Base-by-base conservation (phyloP, 2,113 vertebrate species). In the Brachyhypopomus gauderio region DNA sequence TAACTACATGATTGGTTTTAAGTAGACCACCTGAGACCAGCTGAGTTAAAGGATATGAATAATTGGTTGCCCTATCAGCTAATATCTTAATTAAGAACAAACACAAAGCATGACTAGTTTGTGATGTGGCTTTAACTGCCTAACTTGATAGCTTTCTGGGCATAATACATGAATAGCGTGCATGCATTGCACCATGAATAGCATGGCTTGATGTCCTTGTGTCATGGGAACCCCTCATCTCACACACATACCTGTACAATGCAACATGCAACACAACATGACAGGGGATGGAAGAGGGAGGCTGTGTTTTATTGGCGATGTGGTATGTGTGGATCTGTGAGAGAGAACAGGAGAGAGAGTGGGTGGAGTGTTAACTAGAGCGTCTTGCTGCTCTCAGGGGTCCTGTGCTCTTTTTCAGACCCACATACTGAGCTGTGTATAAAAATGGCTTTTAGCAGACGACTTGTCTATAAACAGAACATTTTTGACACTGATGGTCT, bases 381-480 rank as follows among this genome's bases (percentile, higher is more conserved):
- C 91, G 86, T 85, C 67, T 55, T 70, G 73, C 79, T 85, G 81
- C 80, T 91, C 91, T 90, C 90, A 45, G 0, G 91, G 87, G 91
- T 73, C 64, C 80, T 91, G 91, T 86, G 83, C 92, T 90, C 86
- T 87, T 92, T 93, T 77, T 52, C 20, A 90, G 91, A 79, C 91
- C 90, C 89, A 91, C 74, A 92, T 93, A 89, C 81, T 79, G 84
- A 82, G 85, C 78, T 84, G 77, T 52, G 64, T 88, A 87, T 89
- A 87, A 83, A 78, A 75, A 78, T 63, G 60, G 73, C 76, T 60
- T 22, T n/a, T 75, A 48, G 30, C 70, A 58, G 17, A 63, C n/a
- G 55, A 34, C 17, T 73, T 41, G 11, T 72, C 16, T 72, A 34
- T 70, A 38, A 82, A 71, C 48, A 22, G 64, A 69, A 72, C 72